Conservation (phyloP, 2,113 vertebrate genomes). For the Coregonus clupeaformis region DNA sequence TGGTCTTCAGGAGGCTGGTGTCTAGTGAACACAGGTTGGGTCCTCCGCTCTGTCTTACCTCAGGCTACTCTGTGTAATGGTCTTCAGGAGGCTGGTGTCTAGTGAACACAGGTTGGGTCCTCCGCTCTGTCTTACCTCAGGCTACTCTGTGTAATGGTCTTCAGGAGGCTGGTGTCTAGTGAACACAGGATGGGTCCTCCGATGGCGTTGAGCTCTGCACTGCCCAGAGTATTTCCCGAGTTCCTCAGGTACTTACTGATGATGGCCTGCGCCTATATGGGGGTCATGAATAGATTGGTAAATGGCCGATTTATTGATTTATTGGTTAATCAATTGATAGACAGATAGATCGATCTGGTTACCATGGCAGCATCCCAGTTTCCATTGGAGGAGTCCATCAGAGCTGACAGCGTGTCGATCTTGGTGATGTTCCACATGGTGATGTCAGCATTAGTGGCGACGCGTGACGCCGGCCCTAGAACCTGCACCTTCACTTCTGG, state of each 20-base stretch:
- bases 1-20: conserved; percentile 31
- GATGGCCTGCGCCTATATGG: conserved; percentile 47
- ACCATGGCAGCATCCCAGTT: conserved; percentile 62
- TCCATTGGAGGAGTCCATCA: conserved; percentile 62
- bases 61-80: conserved; percentile 46
- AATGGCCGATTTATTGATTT: neutral
- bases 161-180: conserved; percentile 56
- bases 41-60: conserved; percentile 13
- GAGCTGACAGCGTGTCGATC: conserved; percentile 63
- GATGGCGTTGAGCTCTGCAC: conserved; percentile 59
- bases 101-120: conserved; percentile 43
- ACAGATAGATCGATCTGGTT: neutral
- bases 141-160: conserved; percentile 43
- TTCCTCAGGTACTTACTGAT: conserved; percentile 51
- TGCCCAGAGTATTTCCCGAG: conserved; percentile 62
- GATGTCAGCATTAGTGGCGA: conserved; percentile 55
- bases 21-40: conserved; percentile 75
- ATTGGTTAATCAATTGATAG: neutral
- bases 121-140: conserved; percentile 71
- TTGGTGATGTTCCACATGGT: conserved; percentile 64
- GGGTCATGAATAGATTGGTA: conserved; percentile 6
- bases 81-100: conserved; percentile 34
- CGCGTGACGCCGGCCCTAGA: conserved; percentile 58
- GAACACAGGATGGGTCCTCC: conserved; percentile 70
- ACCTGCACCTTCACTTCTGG: conserved; percentile 61